Evolutionary conservation across 1,140 invertebrate species (phyloP), one percentile per base, ranked within the genome.

Genomic region (Drosophila sucinea): DNA sequence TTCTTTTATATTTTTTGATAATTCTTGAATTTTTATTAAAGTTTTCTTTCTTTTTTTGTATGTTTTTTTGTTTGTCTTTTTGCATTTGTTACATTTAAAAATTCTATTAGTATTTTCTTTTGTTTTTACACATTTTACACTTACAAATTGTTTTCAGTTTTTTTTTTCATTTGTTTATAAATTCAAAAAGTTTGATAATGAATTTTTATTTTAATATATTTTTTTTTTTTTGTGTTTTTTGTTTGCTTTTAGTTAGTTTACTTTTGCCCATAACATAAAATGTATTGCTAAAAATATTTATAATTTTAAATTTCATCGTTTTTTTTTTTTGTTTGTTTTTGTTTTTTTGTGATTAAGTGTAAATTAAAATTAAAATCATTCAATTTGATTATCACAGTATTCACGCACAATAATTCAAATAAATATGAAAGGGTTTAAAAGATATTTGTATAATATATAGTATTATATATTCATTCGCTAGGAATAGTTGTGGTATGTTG

Each of bases 381-480:
- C 79, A 87, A 90, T 77, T 90, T 90, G 82, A 82, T 90, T 90
- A 90, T 90, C 86, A 90, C 86, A 90, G 86, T 90, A 90, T 90
- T 90, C 70, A 90, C 79, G 81, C 83, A 73, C 76, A 51, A 51
- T 51, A 51, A 51, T 51, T 51, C 44, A 77, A 90, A 90, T 81
- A 89, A 89, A 89, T 89, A 89, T 90, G 74, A 87, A 76, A 61
- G 60, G 44, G 27, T 68, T 66, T 57, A 44, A 57, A 66, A 66
- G 33, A 65, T 38, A 32, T 33, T 11, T 38, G 10, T 38, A 11
- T 38, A 38, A 38, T 38, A 3, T 38, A 38, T 38, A 38, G 4
- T 57, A 40, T 27, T 30, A 60, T 58, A 51, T 27, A 67, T 65
- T 80, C 44, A 81, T 84, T 89, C 55, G 70, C 84, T 89, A 89